phyloP scores from a whole-genome alignment of 2,888 invertebrate genomes.

The Choristoneura rosaceana region DNA sequence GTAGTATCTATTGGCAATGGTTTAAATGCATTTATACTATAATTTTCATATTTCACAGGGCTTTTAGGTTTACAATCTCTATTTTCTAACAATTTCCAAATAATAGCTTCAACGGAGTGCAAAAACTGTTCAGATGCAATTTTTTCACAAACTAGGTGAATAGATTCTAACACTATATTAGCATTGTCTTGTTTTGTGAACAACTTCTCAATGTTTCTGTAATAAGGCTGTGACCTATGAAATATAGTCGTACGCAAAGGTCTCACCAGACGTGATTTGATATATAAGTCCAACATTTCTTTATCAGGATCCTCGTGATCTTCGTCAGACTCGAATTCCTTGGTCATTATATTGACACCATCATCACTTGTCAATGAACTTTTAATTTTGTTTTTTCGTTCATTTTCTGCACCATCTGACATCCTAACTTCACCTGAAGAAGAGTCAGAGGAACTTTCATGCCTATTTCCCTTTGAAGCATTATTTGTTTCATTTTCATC shows the following conservation, averaged over 20 bases:
- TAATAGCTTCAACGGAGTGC: neutral
- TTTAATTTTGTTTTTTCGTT: neutral
- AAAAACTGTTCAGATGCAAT: conserved; percentile 9
- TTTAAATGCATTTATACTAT: neutral
- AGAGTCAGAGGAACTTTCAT: neutral
- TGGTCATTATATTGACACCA: neutral
- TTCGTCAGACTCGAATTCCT: neutral
- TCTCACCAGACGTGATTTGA: neutral
- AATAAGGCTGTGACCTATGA: neutral
- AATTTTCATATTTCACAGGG: neutral
- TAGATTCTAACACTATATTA: neutral
- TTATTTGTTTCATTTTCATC: neutral
- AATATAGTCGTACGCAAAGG: neutral
- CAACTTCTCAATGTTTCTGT: neutral
- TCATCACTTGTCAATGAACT: neutral
- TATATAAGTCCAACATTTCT: neutral
- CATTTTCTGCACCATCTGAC: neutral
- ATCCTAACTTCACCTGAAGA: neutral
- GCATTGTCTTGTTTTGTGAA: neutral
- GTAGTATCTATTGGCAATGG: neutral
- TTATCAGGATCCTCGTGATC: neutral
- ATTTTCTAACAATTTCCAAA: neutral
- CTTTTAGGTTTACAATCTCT: neutral
- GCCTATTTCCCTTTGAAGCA: neutral
- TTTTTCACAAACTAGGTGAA: conserved; percentile 9